Conservation (phyloP, 2,113 vertebrate species). For the Gnathonemus longibarbis region DNA sequence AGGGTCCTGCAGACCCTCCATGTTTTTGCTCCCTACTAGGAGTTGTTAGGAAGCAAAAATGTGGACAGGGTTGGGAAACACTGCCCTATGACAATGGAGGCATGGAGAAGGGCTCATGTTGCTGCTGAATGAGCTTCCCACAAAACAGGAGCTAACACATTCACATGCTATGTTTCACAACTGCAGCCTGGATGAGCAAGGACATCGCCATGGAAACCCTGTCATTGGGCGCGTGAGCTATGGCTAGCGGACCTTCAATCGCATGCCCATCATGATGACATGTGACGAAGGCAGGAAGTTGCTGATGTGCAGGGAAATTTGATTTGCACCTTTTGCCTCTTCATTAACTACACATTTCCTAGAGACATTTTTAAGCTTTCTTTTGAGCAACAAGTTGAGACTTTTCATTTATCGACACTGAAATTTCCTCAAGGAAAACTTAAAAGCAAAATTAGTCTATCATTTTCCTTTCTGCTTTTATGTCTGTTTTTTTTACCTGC, state of each 20-base stretch:
- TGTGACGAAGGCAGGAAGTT: slow-evolving; percentile 39
- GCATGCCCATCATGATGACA: slow-evolving; percentile 59
- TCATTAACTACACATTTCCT: not conserved
- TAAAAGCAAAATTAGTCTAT: not conserved
- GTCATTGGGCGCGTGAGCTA: slow-evolving; percentile 44
- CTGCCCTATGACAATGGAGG: slow-evolving; percentile 32
- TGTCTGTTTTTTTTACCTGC: not conserved
- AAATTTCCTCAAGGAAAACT: not conserved
- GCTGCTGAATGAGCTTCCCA: slow-evolving; percentile 49
- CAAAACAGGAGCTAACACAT: slow-evolving; percentile 30
- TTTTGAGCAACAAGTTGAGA: not conserved
- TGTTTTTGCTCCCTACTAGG: not conserved
- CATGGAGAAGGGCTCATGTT: slow-evolving; percentile 38
- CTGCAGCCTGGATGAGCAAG: slow-evolving; percentile 41
- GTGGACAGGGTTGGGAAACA: not conserved
- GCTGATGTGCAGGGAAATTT: not conserved
- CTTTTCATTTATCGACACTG: not conserved
- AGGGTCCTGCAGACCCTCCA: not conserved
- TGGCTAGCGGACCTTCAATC: slow-evolving; percentile 45
- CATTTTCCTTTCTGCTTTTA: not conserved
- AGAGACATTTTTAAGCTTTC: not conserved
- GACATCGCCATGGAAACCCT: slow-evolving; percentile 45
- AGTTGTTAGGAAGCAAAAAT: not conserved
- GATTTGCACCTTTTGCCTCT: not conserved
- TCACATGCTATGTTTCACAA: slow-evolving; percentile 38